phyloP scores from a whole-genome alignment of 1,140 invertebrate species.

The Pachypeltis micranthus region DNA sequence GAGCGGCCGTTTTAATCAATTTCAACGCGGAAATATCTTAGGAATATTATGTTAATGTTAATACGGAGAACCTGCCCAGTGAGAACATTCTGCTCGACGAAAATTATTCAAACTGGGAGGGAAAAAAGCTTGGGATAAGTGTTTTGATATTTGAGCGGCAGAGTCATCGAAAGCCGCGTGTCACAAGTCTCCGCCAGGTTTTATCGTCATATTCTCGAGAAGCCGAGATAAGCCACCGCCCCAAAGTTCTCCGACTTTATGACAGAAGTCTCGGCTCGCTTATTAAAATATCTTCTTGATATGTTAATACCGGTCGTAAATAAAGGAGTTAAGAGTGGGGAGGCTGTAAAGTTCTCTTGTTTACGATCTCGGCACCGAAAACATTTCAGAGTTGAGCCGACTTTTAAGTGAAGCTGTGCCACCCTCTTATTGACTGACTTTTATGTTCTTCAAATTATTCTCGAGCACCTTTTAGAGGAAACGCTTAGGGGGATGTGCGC shows the following conservation, averaged over 20 bases:
- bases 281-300: conserved; percentile 17
- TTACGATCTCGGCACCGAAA: conserved; percentile 10
- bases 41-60: too few relatives aligned
- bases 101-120: too few relatives aligned
- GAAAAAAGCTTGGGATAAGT: too few relatives aligned
- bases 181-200: too few relatives aligned
- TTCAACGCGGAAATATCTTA: too few relatives aligned
- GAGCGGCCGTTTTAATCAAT: too few relatives aligned
- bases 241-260: conserved; percentile 10
- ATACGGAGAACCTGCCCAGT: too few relatives aligned
- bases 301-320: conserved; percentile 16
- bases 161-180: background rate
- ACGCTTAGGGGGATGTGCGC: too few relatives aligned
- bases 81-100: too few relatives aligned
- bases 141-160: background rate
- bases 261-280: conserved; percentile 10
- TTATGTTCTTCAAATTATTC: background rate
- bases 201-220: background rate
- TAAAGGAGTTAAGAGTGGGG: conserved; percentile 4
- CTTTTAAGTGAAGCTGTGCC: background rate
- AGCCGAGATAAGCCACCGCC: conserved; percentile 5
- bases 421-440: conserved; percentile 12
- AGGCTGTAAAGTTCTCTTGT: conserved; percentile 2
- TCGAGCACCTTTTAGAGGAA: conserved; percentile 3
- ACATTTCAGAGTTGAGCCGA: conserved; percentile 6